These are phyloP conservation scores for Rhamphomyia laevipes DNA, from an alignment of 2,888 invertebrate species.

Conservation along the genomic window DNA sequence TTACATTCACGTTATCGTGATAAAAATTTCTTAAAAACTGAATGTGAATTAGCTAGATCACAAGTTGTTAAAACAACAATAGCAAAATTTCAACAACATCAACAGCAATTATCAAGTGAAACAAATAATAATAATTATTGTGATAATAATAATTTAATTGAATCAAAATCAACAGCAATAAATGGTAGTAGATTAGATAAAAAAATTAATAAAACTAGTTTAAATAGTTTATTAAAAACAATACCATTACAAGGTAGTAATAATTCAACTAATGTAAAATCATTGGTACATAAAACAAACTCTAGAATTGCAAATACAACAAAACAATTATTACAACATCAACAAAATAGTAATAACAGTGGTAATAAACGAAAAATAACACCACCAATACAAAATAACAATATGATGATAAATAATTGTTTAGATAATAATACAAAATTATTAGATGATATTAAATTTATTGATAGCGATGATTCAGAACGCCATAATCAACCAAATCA, in stretches of 20 bases:
- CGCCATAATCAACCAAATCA: constrained; percentile 16
- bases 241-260: neutral
- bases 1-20: constrained; percentile 16
- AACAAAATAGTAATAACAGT: constrained; percentile 23
- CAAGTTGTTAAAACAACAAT: constrained; percentile 22
- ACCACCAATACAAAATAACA: constrained; percentile 4
- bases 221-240: neutral
- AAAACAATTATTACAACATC: constrained; percentile 1
- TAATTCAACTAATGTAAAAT: constrained; percentile 10
- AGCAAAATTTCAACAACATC: constrained; percentile 9
- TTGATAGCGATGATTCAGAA: constrained; percentile 18
- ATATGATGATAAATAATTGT: constrained; percentile 12
- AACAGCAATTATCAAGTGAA: constrained; percentile 9
- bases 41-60: constrained; percentile 35
- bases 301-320: constrained; percentile 1
- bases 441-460: constrained; percentile 20
- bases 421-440: constrained; percentile 11
- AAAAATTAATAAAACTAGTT: constrained; percentile 1
- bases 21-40: constrained; percentile 32
- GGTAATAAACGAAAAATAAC: constrained; percentile 1
- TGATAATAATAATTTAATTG: constrained; percentile 17
- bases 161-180: neutral
- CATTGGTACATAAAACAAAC: constrained; percentile 16
- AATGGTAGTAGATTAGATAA: neutral
- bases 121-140: constrained; percentile 1